Conservation (phyloP, 2,113 vertebrate species). For the Gasterosteus aculeatus region DNA sequence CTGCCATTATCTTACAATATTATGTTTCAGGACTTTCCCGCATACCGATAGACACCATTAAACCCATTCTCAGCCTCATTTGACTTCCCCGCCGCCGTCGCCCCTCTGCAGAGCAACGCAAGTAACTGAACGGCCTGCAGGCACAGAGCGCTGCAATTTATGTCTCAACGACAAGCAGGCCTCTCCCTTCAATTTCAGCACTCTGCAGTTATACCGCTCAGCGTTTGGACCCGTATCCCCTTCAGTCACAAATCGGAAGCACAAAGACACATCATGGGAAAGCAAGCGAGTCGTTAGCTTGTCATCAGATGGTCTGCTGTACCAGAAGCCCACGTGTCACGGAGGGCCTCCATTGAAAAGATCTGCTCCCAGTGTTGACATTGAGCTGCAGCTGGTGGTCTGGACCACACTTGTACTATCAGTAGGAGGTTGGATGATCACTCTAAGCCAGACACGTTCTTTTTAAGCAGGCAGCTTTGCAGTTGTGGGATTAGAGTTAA, state of each 20-base stretch:
- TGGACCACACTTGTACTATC: slow-evolving; percentile 23
- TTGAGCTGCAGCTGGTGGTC: slow-evolving; percentile 59
- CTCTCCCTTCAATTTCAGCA: slow-evolving; percentile 43
- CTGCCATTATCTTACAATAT: slow-evolving; percentile 48
- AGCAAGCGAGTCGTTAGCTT: slow-evolving; percentile 29
- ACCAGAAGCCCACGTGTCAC: slow-evolving; percentile 24
- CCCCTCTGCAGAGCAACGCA: slow-evolving; percentile 35
- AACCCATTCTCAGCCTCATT: slow-evolving; percentile 37
- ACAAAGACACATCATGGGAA: slow-evolving; percentile 25
- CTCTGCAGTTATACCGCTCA: slow-evolving; percentile 29
- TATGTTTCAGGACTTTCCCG: slow-evolving; percentile 50
- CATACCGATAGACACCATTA: slow-evolving; percentile 40
- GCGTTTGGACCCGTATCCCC: slow-evolving; percentile 20
- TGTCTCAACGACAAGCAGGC: slow-evolving; percentile 32
- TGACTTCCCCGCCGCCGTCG: slow-evolving; percentile 26
- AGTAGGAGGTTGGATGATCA: slow-evolving; percentile 40
- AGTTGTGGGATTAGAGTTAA: slow-evolving; percentile 39
- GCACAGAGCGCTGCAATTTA: slow-evolving; percentile 38
- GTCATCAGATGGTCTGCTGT: slow-evolving; percentile 47
- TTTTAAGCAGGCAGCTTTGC: slow-evolving; percentile 22
- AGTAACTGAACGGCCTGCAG: slow-evolving; percentile 23
- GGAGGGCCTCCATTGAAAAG: slow-evolving; percentile 31
- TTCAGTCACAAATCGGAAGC: slow-evolving; percentile 15
- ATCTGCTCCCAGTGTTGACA: slow-evolving; percentile 56
- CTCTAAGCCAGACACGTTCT: slow-evolving; percentile 13